Base-by-base conservation (phyloP, 2,113 vertebrate species). In the Sander lucioperca region DNA sequence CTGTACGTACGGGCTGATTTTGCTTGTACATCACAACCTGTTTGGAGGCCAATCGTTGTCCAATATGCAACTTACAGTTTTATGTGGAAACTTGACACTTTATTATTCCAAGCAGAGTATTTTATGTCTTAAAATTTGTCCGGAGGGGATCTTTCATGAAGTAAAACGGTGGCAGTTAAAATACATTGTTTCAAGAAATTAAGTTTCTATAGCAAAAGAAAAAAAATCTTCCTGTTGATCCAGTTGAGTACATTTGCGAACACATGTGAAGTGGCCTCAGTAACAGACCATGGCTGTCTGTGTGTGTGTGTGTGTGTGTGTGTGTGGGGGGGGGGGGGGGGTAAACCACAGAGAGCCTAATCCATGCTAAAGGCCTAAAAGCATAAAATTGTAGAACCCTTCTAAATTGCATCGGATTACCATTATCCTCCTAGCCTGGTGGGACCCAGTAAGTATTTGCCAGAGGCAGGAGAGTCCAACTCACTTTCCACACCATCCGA, bases 381-480 rank as follows among this genome's bases (percentile, higher is more conserved):
- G 87, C 84, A 78, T 70, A 73, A 62, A 80, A 76, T 82, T 75
- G 82, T 73, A 50, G 11, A 78, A 70, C 66, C 65, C 72, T 2
- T 87, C 80, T 82, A 82, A 89, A 83, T 77, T 88, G 71, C 81
- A 81, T 53, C 5, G 64, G 91, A 91, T 91, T 83, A 90, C 83
- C 68, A 80, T 86, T 80, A 89, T 90, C 83, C 83, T 79, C 50
- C 27, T 7, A 61, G 77, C 51, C 80, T 70, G 80, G 80, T 80
- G 79, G 80, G 76, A 75, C 45, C 59, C 27, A 25, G 36, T 47
- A 15, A 58, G 68, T 59, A 43, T 84, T 74, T 62, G 79, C 79
- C 65, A 27, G 72, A 67, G 43, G 54, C 82, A 72, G 59, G 7
- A 0, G 51, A 84, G 64, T 78, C 80, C 84, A 77, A 70, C 78